Evolutionary conservation across 2,797 vertebrate genomes (phyloP).

Genomic region (Nannoperca australis): DNA sequence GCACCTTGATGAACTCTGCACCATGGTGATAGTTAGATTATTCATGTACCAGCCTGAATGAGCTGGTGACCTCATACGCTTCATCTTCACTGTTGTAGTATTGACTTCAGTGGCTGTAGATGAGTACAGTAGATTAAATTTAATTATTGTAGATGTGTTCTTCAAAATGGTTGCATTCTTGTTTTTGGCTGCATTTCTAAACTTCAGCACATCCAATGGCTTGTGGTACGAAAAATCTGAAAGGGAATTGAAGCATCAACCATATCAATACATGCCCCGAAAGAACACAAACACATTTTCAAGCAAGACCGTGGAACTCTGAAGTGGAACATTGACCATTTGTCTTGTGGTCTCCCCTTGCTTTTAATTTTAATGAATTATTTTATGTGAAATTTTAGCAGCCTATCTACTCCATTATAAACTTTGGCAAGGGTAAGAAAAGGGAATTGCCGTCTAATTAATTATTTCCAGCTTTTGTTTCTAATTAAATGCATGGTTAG

Average conservation of each 20-base stretch:
- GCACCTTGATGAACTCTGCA: too few species aligned
- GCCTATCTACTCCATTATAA: constrained; percentile 81
- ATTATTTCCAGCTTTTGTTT: constrained; percentile 88
- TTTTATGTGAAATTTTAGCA: constrained; percentile 75
- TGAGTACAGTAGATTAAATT: neutral
- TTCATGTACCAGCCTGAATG: neutral
- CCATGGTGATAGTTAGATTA: neutral
- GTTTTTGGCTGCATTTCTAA: constrained; percentile 1
- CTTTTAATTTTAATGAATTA: constrained; percentile 75
- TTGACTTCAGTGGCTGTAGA: neutral
- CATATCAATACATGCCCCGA: constrained; percentile 23
- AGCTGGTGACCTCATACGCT: neutral
- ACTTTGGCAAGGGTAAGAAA: constrained; percentile 75
- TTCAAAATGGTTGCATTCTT: neutral
- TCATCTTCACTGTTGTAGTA: neutral
- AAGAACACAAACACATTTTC: constrained; percentile 25
- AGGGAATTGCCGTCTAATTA: constrained; percentile 81
- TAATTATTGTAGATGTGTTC: neutral
- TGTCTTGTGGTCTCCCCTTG: constrained; percentile 69
- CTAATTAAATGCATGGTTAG: constrained; percentile 88
- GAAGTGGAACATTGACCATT: constrained; percentile 73
- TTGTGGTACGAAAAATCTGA: constrained; percentile 3
- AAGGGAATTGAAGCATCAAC: constrained; percentile 23
- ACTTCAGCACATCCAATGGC: neutral
- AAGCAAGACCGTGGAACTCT: constrained; percentile 33